phyloP scores from a whole-genome alignment of 1,140 invertebrate species.

The Drosophila oshimai region DNA sequence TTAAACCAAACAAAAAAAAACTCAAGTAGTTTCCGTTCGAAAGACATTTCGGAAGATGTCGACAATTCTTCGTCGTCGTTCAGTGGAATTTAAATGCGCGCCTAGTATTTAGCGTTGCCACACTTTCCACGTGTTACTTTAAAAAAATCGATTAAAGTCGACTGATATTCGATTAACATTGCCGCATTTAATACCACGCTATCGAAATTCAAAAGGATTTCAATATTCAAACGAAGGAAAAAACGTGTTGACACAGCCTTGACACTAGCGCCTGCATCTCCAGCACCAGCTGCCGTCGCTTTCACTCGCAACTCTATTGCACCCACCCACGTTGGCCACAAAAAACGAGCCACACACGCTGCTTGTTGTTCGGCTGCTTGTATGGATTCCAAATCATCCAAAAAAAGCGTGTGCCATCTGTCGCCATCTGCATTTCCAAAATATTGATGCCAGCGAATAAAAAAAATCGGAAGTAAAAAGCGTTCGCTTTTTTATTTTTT shows the following conservation, averaged over 20 bases:
- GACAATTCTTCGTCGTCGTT: too few relatives aligned
- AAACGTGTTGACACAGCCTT: background rate
- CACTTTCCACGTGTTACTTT: too few relatives aligned
- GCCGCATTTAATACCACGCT: background rate
- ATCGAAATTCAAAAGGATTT: constrained; percentile 1
- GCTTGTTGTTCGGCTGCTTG: constrained; percentile 46
- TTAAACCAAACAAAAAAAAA: too few relatives aligned
- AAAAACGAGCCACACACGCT: constrained; percentile 56
- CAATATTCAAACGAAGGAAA: background rate
- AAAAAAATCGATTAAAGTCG: background rate
- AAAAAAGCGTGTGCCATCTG: constrained; percentile 75
- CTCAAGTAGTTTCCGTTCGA: background rate
- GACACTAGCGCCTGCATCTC: constrained; percentile 13
- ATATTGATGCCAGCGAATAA: constrained; percentile 29
- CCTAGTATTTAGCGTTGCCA: background rate
- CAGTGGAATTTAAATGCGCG: background rate
- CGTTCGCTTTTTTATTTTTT: constrained; percentile 20
- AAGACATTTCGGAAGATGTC: too few relatives aligned
- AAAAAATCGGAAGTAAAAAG: constrained; percentile 77
- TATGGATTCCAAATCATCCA: constrained; percentile 72
- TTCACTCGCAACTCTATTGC: constrained; percentile 48
- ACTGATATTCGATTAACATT: background rate
- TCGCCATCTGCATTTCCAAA: constrained; percentile 56
- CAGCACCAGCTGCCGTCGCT: constrained; percentile 40
- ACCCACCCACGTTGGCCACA: constrained; percentile 2